Evolutionary conservation across 1,140 invertebrate genomes (phyloP).

Genomic region (Cydia amplana): DNA sequence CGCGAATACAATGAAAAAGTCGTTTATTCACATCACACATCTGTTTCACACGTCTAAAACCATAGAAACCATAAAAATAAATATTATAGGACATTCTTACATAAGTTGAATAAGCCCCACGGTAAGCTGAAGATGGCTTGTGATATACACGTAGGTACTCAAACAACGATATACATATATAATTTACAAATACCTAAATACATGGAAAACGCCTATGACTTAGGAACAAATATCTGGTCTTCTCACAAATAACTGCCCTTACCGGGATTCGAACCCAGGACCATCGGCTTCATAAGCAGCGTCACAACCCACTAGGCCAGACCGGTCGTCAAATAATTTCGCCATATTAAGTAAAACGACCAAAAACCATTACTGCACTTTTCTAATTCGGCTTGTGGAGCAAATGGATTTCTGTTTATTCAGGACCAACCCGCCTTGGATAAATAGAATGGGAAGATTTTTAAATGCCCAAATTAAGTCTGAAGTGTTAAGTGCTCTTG

Average conservation of each 20-base stretch:
- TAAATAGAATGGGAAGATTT: slow-evolving; percentile 52
- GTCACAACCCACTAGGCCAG: no score
- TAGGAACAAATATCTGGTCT: no score
- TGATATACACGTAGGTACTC: no score
- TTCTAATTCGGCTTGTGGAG: slow-evolving; percentile 57
- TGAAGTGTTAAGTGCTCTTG: slow-evolving; percentile 12
- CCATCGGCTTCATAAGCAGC: no score
- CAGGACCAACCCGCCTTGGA: slow-evolving; percentile 40
- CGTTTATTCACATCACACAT: neutral
- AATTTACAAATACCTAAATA: no score
- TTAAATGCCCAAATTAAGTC: slow-evolving; percentile 37
- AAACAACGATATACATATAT: no score
- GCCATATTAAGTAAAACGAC: slow-evolving; percentile 45
- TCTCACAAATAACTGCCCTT: no score
- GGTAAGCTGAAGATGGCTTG: no score
- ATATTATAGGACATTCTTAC: no score
- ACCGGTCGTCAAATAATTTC: neutral
- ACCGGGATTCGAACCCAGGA: no score
- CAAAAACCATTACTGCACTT: slow-evolving; percentile 60
- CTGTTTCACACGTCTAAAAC: slow-evolving; percentile 14
- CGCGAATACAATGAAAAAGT: neutral
- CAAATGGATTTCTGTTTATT: slow-evolving; percentile 59
- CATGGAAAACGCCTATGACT: no score
- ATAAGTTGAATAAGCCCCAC: no score
- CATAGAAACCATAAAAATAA: slow-evolving; percentile 5